Evolutionary conservation across 2,113 vertebrate species (phyloP), one percentile per base, ranked within the genome.

Genomic region (Ictidomys tridecemlineatus): DNA sequence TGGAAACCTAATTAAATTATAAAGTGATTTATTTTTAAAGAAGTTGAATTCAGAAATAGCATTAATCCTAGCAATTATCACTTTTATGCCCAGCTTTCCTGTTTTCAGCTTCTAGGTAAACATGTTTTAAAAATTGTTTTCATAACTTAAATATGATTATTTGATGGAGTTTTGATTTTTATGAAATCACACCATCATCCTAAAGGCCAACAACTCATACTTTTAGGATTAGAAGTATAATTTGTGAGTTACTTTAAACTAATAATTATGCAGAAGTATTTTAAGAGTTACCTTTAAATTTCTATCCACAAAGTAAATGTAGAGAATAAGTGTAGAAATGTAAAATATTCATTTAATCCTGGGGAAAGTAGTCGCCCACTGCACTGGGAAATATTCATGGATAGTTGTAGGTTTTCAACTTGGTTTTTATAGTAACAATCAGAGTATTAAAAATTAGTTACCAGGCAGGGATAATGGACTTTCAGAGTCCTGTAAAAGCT

Each of bases 1-100:
- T 88, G 86, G 92, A 94, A 98, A 97, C 91, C 96, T 98, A 99
- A 99, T 98, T 98, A 98, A 98, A 98, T 98, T 98, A 98, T 85
- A 9, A 85, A 98, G 70, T 14, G 91, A 97, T 97, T 97, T 37
- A 96, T 98, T 98, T 98, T 95, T 97, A 97, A 98, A 94, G 93
- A 97, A 92, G 85, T 89, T 67, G 76, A 97, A 97, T 95, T 98
- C 95, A 93, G 95, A 95, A 98, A 97, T 94, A 96, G 88, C 92
- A 94, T 97, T 95, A 96, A 98, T 97, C 84, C 94, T 8, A 0
- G 95, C 94, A 98, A 97, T 98, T 97, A 98, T 96, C 96, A 92
- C 76, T 97, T 98, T 94, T 22, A 13, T 76, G 93, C 97, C 95
- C 96, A 98, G 97, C 96, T 94, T 96, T 95, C 82, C 96, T 87